Evolutionary conservation across 2,113 vertebrate species (phyloP).

Genomic region (Panurus biarmicus): DNA sequence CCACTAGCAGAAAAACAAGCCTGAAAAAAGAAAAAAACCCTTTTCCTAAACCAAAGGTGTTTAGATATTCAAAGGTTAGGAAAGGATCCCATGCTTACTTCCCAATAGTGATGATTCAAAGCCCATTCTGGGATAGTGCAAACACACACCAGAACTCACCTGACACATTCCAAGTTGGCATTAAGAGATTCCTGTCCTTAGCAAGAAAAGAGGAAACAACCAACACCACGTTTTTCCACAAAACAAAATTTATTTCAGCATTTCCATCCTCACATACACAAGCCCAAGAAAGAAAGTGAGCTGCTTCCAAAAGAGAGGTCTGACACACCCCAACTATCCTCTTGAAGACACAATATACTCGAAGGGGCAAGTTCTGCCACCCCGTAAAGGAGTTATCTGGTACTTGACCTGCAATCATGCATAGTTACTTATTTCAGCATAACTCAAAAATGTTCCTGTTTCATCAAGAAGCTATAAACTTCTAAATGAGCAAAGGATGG

Average conservation of each 20-base stretch:
- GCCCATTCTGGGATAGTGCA: not conserved
- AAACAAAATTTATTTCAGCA: not conserved
- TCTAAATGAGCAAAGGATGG: rapidly evolving
- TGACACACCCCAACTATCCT: rapidly evolving
- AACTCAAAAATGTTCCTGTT: rapidly evolving
- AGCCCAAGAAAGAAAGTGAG: rapidly evolving
- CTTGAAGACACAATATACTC: rapidly evolving
- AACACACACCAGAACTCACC: too few species aligned
- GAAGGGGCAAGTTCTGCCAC: rapidly evolving
- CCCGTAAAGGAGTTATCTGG: rapidly evolving
- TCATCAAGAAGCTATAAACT: rapidly evolving
- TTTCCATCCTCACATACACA: not conserved
- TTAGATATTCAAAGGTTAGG: rapidly evolving
- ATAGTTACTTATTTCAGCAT: rapidly evolving
- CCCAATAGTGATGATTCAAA: rapidly evolving
- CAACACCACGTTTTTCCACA: too few species aligned
- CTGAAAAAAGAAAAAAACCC: rapidly evolving
- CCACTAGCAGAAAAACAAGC: rapidly evolving
- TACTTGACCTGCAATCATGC: rapidly evolving
- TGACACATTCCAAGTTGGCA: rapidly evolving
- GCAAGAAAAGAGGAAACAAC: not conserved
- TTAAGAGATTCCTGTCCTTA: rapidly evolving
- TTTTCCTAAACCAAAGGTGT: too few species aligned
- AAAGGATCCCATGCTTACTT: rapidly evolving
- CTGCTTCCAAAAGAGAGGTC: rapidly evolving